phyloP scores from a whole-genome alignment of 2,888 invertebrate species.

The Oeneis ivallda region DNA sequence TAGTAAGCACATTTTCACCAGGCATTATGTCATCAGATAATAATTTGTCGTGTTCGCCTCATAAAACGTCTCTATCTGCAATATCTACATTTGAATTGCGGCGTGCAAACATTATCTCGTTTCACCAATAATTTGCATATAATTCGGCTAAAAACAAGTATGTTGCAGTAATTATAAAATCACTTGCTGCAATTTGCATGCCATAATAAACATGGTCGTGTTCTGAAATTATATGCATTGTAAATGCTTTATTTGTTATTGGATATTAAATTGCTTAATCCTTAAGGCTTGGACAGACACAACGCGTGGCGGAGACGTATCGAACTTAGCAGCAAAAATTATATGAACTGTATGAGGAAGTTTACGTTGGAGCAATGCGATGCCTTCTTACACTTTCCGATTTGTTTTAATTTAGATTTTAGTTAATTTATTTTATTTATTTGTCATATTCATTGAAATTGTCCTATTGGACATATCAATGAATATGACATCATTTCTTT shows the following conservation, averaged over 20 bases:
- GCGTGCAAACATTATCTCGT: slow-evolving; percentile 37
- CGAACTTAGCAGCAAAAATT: no score
- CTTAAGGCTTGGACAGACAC: neutral
- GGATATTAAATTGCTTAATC: slow-evolving; percentile 25
- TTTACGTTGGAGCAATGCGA: no score
- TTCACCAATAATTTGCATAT: slow-evolving; percentile 39
- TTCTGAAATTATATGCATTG: slow-evolving; percentile 25
- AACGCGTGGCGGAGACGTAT: neutral
- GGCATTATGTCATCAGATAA: neutral
- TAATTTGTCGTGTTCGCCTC: slow-evolving; percentile 2
- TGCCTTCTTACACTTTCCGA: no score
- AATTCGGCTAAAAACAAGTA: slow-evolving; percentile 37
- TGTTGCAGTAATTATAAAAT: slow-evolving; percentile 34
- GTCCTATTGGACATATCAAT: no score
- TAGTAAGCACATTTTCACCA: no score
- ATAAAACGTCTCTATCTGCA: slow-evolving; percentile 15
- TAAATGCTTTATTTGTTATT: slow-evolving; percentile 26
- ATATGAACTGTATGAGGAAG: no score
- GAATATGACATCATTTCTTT: no score
- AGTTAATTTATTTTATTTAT: no score
- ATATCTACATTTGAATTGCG: slow-evolving; percentile 33
- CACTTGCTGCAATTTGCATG: slow-evolving; percentile 33
- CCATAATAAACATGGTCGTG: slow-evolving; percentile 27
- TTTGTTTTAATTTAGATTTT: no score
- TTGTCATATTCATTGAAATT: no score